phyloP scores from a whole-genome alignment of 2,797 vertebrate species.

The Sorex maritimensis region DNA sequence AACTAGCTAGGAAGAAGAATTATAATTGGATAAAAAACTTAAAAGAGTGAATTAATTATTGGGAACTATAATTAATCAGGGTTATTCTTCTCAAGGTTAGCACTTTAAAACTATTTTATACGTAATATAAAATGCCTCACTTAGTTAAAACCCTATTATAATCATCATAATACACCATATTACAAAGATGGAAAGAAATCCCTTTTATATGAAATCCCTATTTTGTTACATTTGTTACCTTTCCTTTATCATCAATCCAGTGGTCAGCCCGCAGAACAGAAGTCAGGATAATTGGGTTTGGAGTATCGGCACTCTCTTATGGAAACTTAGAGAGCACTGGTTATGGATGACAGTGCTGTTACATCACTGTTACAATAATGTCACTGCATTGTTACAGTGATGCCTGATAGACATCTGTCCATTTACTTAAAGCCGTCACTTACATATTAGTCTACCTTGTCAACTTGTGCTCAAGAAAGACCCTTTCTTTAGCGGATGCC shows the following conservation, averaged over 20 bases:
- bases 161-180: constrained; percentile 77
- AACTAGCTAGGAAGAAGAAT: constrained; percentile 80
- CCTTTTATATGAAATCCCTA: constrained; percentile 69
- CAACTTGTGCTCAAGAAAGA: constrained; percentile 7
- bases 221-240: constrained; percentile 76
- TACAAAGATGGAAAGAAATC: constrained; percentile 70
- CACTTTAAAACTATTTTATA: constrained; percentile 85
- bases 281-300: constrained; percentile 71
- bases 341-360: background rate
- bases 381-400: background rate
- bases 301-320: constrained; percentile 28
- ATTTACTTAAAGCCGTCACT: background rate
- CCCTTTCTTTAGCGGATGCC: background rate
- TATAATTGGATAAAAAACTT: constrained; percentile 83
- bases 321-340: constrained; percentile 43
- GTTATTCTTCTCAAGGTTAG: constrained; percentile 86
- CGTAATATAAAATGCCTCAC: constrained; percentile 83
- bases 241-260: constrained; percentile 73
- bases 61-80: constrained; percentile 85
- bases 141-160: constrained; percentile 83
- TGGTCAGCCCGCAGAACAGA: constrained; percentile 77
- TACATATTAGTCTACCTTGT: background rate
- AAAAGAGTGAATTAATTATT: constrained; percentile 84
- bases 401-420: constrained; percentile 26
- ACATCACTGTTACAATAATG: background rate